Base-by-base conservation (phyloP, 2,797 vertebrate genomes). In the Geotrypetes seraphini region DNA sequence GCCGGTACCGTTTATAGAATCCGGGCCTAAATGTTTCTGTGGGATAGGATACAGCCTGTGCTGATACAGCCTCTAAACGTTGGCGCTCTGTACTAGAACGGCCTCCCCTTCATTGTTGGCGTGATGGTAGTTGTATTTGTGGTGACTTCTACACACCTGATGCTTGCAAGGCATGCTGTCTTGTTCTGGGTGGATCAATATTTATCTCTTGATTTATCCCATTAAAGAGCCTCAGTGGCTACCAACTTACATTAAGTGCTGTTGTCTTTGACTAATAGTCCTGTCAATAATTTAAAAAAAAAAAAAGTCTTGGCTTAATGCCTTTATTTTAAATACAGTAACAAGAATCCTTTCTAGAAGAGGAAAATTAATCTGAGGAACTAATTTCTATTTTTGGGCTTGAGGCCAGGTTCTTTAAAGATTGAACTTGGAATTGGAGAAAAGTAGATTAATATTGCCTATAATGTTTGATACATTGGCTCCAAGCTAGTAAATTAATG, bases 261-360 rank as follows among this genome's bases (percentile, higher is more conserved):
- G 10, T 39, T 20, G 47, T 40, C 37, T 49, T 38, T 39, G 41
- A 46, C 36, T 58, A 40, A 56, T 49, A 63, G 31, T 46, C 25
- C 5, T 49, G 29, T 51, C 59, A 65, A 1, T 56, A 44, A n/a
- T n/a, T n/a, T n/a, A n/a, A n/a, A n/a, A n/a, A n/a, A n/a, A n/a
- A n/a, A n/a, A 39, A 33, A 32, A 50, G 24, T 45, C 17, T 8
- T 42, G 19, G 22, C 5, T 5, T 0, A 0, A 22, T 45, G 23
- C 46, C 31, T 41, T 62, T 57, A 18, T 37, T 73, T 63, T 55
- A 74, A 66, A 53, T 57, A 61, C 29, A 32, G 27, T 43, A 13
- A n/a, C 2, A 5, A 53, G 15, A 28, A 30, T 63, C 15, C 35
- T 38, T 38, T 31, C 41, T 50, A 43, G 45, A 30, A 36, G 45